Conservation (phyloP, 2,888 invertebrate species). For the Chrysodeixis includens region DNA sequence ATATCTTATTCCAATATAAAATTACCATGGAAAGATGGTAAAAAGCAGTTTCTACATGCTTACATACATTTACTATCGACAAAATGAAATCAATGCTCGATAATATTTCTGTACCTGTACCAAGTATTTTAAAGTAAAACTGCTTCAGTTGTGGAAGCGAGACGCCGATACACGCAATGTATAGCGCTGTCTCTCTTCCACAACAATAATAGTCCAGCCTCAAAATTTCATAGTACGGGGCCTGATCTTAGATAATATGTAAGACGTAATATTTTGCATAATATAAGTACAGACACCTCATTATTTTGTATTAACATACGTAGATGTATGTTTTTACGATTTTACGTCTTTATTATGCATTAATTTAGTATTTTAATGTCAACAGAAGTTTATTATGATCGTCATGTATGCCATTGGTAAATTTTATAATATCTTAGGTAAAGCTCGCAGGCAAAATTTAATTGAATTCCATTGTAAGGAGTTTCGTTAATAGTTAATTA, state of each 20-base stretch:
- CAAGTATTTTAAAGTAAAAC: too few species aligned
- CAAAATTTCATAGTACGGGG: too few species aligned
- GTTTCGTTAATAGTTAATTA: too few species aligned
- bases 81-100: not conserved
- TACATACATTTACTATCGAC: not conserved
- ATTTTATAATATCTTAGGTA: too few species aligned
- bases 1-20: not conserved
- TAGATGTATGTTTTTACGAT: not conserved
- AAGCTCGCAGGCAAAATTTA: too few species aligned
- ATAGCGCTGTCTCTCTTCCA: too few species aligned
- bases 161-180: too few species aligned
- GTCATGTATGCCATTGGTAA: too few species aligned
- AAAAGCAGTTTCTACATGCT: not conserved
- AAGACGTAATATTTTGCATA: not conserved
- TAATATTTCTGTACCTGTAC: not conserved
- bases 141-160: too few species aligned
- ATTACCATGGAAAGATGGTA: not conserved
- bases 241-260: not conserved
- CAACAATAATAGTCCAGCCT: too few species aligned
- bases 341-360: not conserved
- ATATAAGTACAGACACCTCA: not conserved
- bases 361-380: not conserved
- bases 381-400: not conserved
- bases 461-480: too few species aligned
- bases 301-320: constrained; percentile 2